A percentile compares a stretch with the other conserved stretches of the same genome.
Conservation (phyloP, 2,797 vertebrate species). For the Enteromius argenteus region DNA sequence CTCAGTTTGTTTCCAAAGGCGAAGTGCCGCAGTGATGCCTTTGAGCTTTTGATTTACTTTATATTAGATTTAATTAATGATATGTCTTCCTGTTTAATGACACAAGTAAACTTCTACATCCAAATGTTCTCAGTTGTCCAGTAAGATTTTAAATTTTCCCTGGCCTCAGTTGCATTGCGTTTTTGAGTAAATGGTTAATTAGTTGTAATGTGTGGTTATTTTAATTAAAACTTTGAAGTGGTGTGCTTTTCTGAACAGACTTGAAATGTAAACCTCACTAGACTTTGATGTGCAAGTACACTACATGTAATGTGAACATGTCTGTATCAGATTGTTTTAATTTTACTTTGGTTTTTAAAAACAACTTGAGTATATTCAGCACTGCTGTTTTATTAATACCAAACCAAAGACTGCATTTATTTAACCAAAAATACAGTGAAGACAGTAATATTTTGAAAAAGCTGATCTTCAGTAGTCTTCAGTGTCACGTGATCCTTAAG, state of each 20-base stretch:
- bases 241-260: background rate
- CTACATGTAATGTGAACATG: background rate
- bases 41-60: conserved; percentile 40
- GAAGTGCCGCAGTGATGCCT: conserved; percentile 14
- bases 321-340: background rate
- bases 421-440: background rate
- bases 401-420: background rate
- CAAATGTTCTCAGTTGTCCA: background rate
- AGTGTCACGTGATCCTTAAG: background rate
- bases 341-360: background rate
- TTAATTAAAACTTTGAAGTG: background rate
- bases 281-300: background rate
- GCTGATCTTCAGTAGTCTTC: background rate
- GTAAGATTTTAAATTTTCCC: background rate
- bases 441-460: background rate
- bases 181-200: conserved; percentile 10
- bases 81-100: background rate
- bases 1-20: conserved; percentile 37
- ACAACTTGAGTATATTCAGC: background rate
- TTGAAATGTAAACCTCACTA: background rate
- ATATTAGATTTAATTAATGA: conserved; percentile 38
- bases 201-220: conserved; percentile 1
- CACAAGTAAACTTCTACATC: background rate
- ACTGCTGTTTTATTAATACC: conserved; percentile 18
- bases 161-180: background rate